Evolutionary conservation across 2,113 vertebrate genomes (phyloP).

Genomic region (Furnarius figulus): DNA sequence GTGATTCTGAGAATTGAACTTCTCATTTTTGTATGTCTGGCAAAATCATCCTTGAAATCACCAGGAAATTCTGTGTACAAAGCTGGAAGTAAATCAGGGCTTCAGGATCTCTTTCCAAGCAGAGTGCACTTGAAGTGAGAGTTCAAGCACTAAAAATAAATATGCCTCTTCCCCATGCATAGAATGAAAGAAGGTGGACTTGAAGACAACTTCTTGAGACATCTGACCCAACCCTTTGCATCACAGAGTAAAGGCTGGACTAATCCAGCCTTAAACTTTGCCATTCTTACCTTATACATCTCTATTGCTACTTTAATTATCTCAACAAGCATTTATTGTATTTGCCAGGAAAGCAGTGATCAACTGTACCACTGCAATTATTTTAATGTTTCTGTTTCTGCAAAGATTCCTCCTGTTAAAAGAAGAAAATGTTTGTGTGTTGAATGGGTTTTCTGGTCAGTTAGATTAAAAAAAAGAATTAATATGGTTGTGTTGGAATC

Average conservation of each 20-base stretch:
- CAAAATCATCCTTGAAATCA: neutral
- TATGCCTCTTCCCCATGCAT: neutral
- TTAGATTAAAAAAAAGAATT: neutral
- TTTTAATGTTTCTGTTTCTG: constrained; percentile 1
- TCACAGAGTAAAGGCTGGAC: neutral
- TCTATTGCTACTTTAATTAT: neutral
- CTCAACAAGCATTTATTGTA: neutral
- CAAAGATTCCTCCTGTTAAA: neutral
- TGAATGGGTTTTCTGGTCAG: constrained; percentile 30
- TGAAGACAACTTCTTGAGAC: neutral
- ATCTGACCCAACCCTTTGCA: neutral
- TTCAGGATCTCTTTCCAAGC: neutral
- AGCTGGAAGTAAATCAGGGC: neutral
- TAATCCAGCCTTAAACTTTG: neutral
- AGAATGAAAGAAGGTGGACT: neutral
- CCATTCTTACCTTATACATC: neutral
- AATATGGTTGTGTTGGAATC: neutral
- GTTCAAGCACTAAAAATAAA: neutral
- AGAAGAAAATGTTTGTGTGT: neutral
- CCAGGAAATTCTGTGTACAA: neutral
- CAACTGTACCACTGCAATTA: neutral
- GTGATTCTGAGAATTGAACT: neutral
- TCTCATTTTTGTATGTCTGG: neutral
- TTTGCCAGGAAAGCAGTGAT: neutral
- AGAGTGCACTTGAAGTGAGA: neutral